Evolutionary conservation across 1,140 invertebrate genomes (phyloP).

Genomic region (Sogatella furcifera): DNA sequence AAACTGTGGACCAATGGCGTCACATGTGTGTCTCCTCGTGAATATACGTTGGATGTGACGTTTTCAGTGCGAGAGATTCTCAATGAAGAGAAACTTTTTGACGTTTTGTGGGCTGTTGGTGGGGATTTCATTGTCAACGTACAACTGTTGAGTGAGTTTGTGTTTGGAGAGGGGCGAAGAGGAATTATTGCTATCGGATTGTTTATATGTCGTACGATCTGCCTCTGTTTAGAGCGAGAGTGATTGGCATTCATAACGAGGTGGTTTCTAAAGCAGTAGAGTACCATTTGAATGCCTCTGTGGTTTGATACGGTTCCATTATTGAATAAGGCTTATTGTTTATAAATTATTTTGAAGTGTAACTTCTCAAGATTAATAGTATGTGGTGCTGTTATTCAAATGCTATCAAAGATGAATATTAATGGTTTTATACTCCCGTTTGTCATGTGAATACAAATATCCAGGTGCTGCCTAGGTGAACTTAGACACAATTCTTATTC

Average conservation of each 20-base stretch:
- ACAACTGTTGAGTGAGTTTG: slow-evolving; percentile 28
- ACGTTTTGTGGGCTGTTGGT: slow-evolving; percentile 29
- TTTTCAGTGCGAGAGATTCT: slow-evolving; percentile 25
- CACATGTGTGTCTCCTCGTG: slow-evolving; percentile 22
- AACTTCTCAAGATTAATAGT: too few relatives aligned
- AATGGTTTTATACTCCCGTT: too few relatives aligned
- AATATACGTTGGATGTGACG: slow-evolving; percentile 33
- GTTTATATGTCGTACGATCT: slow-evolving; percentile 31
- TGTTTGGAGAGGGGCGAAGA: slow-evolving; percentile 24
- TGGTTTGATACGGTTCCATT: slow-evolving; percentile 13
- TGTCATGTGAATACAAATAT: too few relatives aligned
- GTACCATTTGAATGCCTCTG: slow-evolving; percentile 26
- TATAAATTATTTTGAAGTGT: too few relatives aligned
- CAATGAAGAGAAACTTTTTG: slow-evolving; percentile 26
- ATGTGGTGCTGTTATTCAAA: too few relatives aligned
- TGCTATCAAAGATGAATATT: too few relatives aligned
- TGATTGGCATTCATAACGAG: slow-evolving; percentile 34
- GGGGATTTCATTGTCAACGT: slow-evolving; percentile 31
- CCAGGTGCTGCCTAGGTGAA: too few relatives aligned
- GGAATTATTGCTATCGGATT: slow-evolving; percentile 33
- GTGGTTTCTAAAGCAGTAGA: slow-evolving; percentile 31
- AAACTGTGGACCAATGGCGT: slow-evolving; percentile 15
- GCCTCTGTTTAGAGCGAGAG: slow-evolving; percentile 31
- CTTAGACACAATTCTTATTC: too few relatives aligned
- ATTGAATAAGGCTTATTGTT: too few relatives aligned